Percentiles rank a stretch among this genome's conserved stretches.
Evolutionary conservation across 2,113 vertebrate genomes (phyloP).

Genomic region (Columba janthina): DNA sequence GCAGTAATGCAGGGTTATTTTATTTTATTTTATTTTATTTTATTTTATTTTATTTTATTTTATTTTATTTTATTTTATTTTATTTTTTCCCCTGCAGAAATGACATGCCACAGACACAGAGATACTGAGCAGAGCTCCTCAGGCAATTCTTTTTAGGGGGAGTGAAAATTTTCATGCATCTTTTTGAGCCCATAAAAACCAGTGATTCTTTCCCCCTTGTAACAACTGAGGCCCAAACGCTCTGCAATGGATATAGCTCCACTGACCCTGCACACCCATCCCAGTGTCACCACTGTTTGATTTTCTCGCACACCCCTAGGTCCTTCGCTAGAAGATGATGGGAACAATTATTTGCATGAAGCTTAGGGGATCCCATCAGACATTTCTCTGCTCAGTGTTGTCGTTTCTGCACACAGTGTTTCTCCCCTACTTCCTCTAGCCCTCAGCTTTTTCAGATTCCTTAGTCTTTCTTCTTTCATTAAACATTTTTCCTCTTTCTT

Average conservation of each 20-base stretch:
- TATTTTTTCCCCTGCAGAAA: background rate
- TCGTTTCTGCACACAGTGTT: background rate
- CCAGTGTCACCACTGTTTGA: background rate
- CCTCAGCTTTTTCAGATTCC: background rate
- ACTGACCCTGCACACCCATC: background rate
- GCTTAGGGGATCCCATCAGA: background rate
- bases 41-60: too few relatives aligned
- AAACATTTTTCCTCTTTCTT: background rate
- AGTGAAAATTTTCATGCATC: background rate
- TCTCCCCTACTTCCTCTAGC: background rate
- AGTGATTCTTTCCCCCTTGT: background rate
- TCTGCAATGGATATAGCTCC: background rate
- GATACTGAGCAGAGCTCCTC: background rate
- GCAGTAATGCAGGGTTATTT: background rate
- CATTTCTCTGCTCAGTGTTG: background rate
- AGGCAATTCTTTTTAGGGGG: background rate
- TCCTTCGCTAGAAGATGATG: background rate
- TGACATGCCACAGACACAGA: rapidly evolving
- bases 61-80: too few relatives aligned
- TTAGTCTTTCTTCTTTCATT: background rate
- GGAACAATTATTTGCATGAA: background rate
- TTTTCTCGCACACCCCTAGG: background rate
- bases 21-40: too few relatives aligned
- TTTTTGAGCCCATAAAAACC: background rate
- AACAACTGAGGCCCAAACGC: background rate